Evolutionary conservation across 2,888 invertebrate species (phyloP).

Genomic region (Lasioglossum zephyrum): DNA sequence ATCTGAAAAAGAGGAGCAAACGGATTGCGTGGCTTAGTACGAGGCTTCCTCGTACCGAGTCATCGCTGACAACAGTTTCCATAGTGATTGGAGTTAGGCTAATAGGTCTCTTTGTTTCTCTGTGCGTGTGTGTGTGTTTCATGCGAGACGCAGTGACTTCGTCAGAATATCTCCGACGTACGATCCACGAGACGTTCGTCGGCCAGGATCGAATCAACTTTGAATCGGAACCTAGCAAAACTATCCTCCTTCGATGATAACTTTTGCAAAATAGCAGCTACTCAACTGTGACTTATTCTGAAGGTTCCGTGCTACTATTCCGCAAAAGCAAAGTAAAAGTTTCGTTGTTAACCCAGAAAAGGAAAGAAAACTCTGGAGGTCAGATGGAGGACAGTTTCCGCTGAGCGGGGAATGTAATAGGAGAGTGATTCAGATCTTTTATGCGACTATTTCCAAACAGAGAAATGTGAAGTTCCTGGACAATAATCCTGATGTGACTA

Average conservation of each 20-base stretch:
- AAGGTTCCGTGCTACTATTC: too few relatives aligned
- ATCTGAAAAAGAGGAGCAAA: slow-evolving; percentile 79
- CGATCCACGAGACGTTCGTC: slow-evolving; percentile 14
- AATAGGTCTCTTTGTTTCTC: neutral
- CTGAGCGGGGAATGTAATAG: too few relatives aligned
- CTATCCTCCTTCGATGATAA: neutral
- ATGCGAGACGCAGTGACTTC: slow-evolving; percentile 11
- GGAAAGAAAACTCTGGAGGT: too few relatives aligned
- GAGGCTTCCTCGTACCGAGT: slow-evolving; percentile 54
- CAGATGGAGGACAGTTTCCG: too few relatives aligned
- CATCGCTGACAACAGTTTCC: slow-evolving; percentile 74
- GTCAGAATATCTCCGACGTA: slow-evolving; percentile 28
- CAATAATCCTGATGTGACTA: neutral
- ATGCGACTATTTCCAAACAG: too few relatives aligned
- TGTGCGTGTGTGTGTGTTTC: neutral
- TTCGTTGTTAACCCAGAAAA: too few relatives aligned
- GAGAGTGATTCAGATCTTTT: neutral
- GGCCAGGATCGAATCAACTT: slow-evolving; percentile 14
- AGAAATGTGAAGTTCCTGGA: neutral
- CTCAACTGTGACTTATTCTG: neutral
- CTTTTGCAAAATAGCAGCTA: neutral
- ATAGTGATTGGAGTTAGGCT: slow-evolving; percentile 58
- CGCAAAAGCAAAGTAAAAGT: too few relatives aligned
- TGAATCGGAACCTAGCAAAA: neutral
- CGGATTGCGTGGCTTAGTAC: slow-evolving; percentile 66